Evolutionary conservation across 2,888 invertebrate genomes (phyloP), one percentile per base, ranked within the genome.

Genomic region (Ischnus inquisitorius): DNA sequence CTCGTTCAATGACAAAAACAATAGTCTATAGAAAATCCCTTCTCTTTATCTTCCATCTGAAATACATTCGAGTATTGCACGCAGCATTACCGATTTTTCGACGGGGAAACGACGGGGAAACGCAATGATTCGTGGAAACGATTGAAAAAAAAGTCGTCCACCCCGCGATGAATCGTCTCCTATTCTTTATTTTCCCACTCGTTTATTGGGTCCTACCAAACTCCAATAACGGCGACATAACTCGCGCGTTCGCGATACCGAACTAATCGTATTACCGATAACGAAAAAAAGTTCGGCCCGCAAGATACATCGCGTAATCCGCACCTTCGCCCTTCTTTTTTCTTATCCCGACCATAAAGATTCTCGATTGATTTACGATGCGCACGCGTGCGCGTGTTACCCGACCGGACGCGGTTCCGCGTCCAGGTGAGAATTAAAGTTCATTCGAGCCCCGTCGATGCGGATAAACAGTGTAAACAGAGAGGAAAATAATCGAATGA

Each of bases 341-440:
- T 16, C 41, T 12, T 16, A 14, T 46, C 28, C 34, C 51, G 43
- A 25, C 72, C 67, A 67, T 80, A 77, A 83, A 84, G 28, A 60
- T 60, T 72, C 46, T 67, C 34, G 80, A 84, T 74, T 84, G 83
- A 84, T 84, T 80, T 80, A 77, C 77, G 74, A 68, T 72, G 25
- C 28, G 14, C 28, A 39, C 51, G 34, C 22, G 65, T 16, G 48
- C 28, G 71, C 76, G 76, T 54, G 46, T 46, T 28, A 48, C 16
- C 39, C 22, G n/a, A n/a, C 57, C 25, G 8, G 22, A 22, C 19
- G 54, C 19, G 10, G 19, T 22, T n/a, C n/a, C n/a, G 28, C 74
- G 74, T 81, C 48, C 81, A 81, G 81, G 74, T 84, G 84, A 75
- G 74, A 75, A 81, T 69, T 74, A 25, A 78, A 78, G n/a, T 65